Percentiles rank a stretch among this genome's conserved stretches.
phyloP scores from a whole-genome alignment of 2,113 vertebrate genomes.

The Podarcis muralis region DNA sequence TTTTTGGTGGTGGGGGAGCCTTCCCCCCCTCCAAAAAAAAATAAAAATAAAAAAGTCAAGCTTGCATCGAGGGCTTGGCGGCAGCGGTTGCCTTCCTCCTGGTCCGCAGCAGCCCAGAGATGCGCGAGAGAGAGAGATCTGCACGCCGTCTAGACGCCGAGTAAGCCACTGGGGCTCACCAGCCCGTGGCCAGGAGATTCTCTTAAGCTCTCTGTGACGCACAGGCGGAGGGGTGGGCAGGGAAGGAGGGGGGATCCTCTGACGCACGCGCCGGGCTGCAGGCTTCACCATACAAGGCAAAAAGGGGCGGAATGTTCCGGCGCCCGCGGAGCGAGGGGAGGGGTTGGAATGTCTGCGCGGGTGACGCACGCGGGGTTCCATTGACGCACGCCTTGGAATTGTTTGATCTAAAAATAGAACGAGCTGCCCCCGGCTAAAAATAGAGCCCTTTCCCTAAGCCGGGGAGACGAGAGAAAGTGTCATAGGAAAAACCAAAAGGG shows the following conservation, averaged over 20 bases:
- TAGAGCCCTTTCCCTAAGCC: conserved; percentile 63
- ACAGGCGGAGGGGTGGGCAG: conserved; percentile 60
- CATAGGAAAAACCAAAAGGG: not conserved
- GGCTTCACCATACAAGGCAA: conserved; percentile 77
- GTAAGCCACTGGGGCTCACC: conserved; percentile 61
- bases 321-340: conserved; percentile 70
- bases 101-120: not conserved
- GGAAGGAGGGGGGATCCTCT: conserved; percentile 16
- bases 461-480: not conserved
- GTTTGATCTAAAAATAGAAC: conserved; percentile 88
- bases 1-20: not conserved
- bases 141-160: not conserved
- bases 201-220: conserved; percentile 81
- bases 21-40: too few species aligned
- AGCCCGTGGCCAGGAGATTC: conserved; percentile 40
- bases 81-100: not conserved
- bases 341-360: conserved; percentile 71
- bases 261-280: conserved; percentile 53
- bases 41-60: not conserved
- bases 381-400: conserved; percentile 86
- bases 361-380: conserved; percentile 97
- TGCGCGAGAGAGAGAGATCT: too few species aligned
- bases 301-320: conserved; percentile 83
- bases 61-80: not conserved
- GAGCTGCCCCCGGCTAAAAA: conserved; percentile 78